Percentiles rank a stretch among this genome's conserved stretches.
phyloP scores from a whole-genome alignment of 2,113 vertebrate species.

The Mirza zaza region DNA sequence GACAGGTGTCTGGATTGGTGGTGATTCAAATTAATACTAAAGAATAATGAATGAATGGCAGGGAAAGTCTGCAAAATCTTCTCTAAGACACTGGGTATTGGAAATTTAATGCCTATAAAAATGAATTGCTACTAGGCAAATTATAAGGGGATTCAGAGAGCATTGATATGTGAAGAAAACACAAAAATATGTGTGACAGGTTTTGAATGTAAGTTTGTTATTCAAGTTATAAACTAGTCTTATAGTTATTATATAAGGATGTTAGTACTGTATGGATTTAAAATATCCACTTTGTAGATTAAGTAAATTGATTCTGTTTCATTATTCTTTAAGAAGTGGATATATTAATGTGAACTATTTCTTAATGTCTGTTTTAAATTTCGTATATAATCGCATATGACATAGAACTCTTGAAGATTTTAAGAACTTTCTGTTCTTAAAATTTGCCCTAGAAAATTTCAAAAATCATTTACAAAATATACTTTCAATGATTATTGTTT shows the following conservation, averaged over 20 bases:
- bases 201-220: not conserved
- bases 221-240: not conserved
- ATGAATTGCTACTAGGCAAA: conserved; percentile 69
- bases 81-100: conserved; percentile 49
- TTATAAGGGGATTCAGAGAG: not conserved
- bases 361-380: not conserved
- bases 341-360: not conserved
- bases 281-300: not conserved
- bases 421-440: not conserved
- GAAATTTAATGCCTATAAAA: conserved; percentile 64
- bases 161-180: conserved; percentile 17
- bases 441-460: not conserved
- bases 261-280: not conserved
- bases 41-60: conserved; percentile 72
- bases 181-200: not conserved
- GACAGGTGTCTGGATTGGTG: conserved; percentile 73
- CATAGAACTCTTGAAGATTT: not conserved
- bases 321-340: not conserved
- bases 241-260: not conserved
- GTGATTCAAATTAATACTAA: conserved; percentile 77
- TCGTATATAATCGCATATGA: not conserved
- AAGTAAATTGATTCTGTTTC: not conserved
- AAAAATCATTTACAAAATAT: not conserved
- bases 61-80: conserved; percentile 67
- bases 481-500: not conserved